Evolutionary conservation across 2,797 vertebrate species (phyloP).

Genomic region (Phataginus tricuspis): DNA sequence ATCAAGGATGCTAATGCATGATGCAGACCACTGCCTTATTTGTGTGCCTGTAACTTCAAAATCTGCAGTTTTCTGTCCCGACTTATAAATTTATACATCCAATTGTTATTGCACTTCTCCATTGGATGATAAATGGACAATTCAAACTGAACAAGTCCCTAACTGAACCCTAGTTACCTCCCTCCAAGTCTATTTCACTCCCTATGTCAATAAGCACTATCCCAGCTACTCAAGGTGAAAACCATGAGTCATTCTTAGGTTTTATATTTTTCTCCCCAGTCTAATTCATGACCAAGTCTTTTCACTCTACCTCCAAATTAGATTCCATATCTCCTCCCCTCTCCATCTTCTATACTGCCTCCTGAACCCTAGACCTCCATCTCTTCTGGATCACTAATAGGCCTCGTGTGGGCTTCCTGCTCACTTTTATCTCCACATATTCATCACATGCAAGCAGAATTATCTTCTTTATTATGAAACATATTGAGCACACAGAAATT

Average conservation of each 20-base stretch:
- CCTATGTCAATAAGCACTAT: not conserved
- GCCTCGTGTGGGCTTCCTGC: not conserved
- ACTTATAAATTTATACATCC: not conserved
- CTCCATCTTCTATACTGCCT: not conserved
- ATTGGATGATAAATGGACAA: not conserved
- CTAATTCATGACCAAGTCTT: not conserved
- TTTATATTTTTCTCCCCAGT: not conserved
- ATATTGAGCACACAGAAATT: not conserved
- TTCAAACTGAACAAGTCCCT: not conserved
- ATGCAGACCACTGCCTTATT: no score
- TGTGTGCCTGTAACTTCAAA: not conserved
- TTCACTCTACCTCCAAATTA: not conserved
- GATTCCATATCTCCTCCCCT: not conserved
- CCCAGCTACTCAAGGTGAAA: not conserved
- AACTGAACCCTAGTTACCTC: not conserved
- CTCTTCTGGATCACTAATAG: not conserved
- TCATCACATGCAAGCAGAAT: not conserved
- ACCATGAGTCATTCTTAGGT: not conserved
- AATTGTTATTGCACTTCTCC: not conserved
- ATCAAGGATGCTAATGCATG: no score
- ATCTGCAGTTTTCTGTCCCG: not conserved
- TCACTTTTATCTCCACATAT: not conserved
- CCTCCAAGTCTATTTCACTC: not conserved
- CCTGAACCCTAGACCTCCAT: not conserved
- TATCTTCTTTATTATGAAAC: not conserved